Base-by-base conservation (phyloP, 2,113 vertebrate genomes). In the Semicossyphus pulcher region DNA sequence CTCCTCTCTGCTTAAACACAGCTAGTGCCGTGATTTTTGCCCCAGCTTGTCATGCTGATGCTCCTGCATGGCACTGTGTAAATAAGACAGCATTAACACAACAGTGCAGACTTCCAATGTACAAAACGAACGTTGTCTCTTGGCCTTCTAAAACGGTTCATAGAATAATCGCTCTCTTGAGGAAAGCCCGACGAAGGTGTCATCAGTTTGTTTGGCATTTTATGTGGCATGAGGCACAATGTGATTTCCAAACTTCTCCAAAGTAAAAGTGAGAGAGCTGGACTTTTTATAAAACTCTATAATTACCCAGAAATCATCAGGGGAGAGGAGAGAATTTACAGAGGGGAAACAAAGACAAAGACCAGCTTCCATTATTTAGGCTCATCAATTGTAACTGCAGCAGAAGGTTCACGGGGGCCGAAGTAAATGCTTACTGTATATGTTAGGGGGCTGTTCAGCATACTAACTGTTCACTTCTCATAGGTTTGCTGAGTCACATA, bases 401-500 rank as follows among this genome's bases (percentile, higher is more conserved):
- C 36, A 39, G 31, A 48, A 53, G 26, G 16, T 45, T 45, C 36
- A 28, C 41, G 9, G 16, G 14, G 6, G 23, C n/a, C 56, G 37
- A 10, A 62, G 36, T 9, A 14, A 21, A 41, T 14, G 31, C 14
- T 29, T 25, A 36, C 32, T 31, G 15, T 34, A 44, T 0, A n/a
- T 12, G 64, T 47, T 48, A 14, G 32, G 2, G n/a, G 48, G 45
- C 31, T 52, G 41, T 42, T 79, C 53, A 74, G 69, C 20, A 31
- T 14, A 15, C 45, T 11, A 37, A 63, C 36, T 4, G 15, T 62
- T 68, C 57, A 21, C 52, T 56, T 64, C 20, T 54, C 58, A 71
- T 58, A 31, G 52, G 47, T 63, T 72, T 80, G 63, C 72, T 52
- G 68, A 58, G 56, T 81, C 65, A 74, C 72, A 68, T 77, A 69